phyloP scores from a whole-genome alignment of 1,140 invertebrate genomes.

The Orussus abietinus region DNA sequence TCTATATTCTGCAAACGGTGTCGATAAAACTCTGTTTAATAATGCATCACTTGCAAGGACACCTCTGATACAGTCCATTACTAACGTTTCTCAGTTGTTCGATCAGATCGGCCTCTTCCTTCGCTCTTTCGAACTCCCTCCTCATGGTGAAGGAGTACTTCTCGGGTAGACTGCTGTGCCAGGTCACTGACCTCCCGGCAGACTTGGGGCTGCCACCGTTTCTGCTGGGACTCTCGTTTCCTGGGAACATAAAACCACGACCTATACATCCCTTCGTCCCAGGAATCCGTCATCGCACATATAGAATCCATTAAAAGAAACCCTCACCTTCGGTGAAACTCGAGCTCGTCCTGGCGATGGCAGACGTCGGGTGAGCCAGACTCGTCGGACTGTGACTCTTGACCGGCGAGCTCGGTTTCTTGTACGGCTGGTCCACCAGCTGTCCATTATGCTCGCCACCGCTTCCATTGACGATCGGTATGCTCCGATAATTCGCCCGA shows the following conservation, averaged over 20 bases:
- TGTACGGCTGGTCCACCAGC: constrained; percentile 54
- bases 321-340: constrained; percentile 52
- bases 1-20: constrained; percentile 86
- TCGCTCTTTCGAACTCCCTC: constrained; percentile 82
- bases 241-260: too few species aligned
- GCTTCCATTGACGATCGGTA: constrained; percentile 49
- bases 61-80: constrained; percentile 9
- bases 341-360: constrained; percentile 53
- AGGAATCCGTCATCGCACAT: background rate
- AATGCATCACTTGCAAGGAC: constrained; percentile 4
- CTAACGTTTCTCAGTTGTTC: constrained; percentile 78
- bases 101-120: constrained; percentile 83
- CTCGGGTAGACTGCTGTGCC: constrained; percentile 70
- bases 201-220: constrained; percentile 50
- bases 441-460: constrained; percentile 40
- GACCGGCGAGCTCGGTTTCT: constrained; percentile 69
- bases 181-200: constrained; percentile 57
- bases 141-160: constrained; percentile 90
- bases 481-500: constrained; percentile 43
- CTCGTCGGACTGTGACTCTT: constrained; percentile 54
- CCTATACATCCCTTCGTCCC: too few species aligned
- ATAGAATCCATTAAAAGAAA: too few species aligned
- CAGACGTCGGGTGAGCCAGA: constrained; percentile 48
- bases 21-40: background rate
- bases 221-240: constrained; percentile 33